phyloP scores from a whole-genome alignment of 1,140 invertebrate species.

The Carposina sasakii region DNA sequence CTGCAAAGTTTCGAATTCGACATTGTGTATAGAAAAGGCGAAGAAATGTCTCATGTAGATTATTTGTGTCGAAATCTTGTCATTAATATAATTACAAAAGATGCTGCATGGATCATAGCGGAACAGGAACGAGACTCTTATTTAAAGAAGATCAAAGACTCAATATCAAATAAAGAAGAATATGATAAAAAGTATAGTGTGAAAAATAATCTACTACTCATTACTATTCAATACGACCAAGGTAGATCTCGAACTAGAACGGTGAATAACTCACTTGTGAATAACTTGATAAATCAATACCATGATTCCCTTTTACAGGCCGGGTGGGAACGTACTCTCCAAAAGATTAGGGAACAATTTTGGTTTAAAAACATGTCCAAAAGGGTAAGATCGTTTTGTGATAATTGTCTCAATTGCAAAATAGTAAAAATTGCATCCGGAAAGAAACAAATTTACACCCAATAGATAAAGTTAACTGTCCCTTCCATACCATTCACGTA shows the following conservation, averaged over 20 bases:
- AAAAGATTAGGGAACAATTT: conserved; percentile 1
- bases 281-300: conserved; percentile 16
- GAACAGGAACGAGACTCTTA: conserved; percentile 1
- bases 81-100: conserved; percentile 42
- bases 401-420: conserved; percentile 33
- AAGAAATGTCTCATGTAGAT: conserved; percentile 20
- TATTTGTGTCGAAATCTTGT: conserved; percentile 27
- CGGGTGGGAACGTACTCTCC: conserved; percentile 6
- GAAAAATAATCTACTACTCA: conserved; percentile 5
- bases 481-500: conserved; percentile 35
- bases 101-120: conserved; percentile 21
- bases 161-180: neutral
- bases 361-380: conserved; percentile 20
- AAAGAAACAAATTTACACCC: conserved; percentile 18
- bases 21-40: conserved; percentile 16
- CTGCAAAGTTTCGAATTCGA: conserved; percentile 21
- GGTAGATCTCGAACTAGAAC: neutral
- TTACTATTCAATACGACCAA: neutral
- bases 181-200: conserved; percentile 7
- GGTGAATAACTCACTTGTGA: conserved; percentile 1
- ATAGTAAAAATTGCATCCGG: conserved; percentile 23
- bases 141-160: neutral
- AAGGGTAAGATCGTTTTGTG: conserved; percentile 24
- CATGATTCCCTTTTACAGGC: conserved; percentile 19
- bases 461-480: conserved; percentile 23